These are phyloP conservation scores for Drosophila equinoxialis DNA, from an alignment of 1,140 invertebrate species.

Conservation along the genomic window DNA sequence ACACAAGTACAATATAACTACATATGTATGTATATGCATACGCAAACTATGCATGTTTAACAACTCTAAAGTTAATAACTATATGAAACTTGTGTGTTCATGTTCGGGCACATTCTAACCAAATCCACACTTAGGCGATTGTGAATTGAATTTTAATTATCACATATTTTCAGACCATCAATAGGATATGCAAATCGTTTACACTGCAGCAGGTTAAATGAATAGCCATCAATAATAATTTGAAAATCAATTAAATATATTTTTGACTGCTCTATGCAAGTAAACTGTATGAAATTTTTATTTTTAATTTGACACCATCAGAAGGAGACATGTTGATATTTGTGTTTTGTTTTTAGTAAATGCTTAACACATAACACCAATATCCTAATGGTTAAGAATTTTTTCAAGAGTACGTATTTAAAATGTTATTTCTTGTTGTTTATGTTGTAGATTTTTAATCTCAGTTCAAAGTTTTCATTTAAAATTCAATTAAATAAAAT, in stretches of 20 bases:
- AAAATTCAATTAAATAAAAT: constrained; percentile 58
- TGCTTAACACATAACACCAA: not conserved
- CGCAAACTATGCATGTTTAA: not conserved
- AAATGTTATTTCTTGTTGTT: constrained; percentile 1
- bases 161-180: constrained; percentile 33
- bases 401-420: too few species aligned
- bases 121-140: constrained; percentile 22
- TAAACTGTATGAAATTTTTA: not conserved
- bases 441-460: constrained; percentile 5
- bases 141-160: constrained; percentile 24
- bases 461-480: constrained; percentile 23
- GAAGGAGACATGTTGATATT: not conserved
- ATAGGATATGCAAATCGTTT: constrained; percentile 39
- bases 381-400: not conserved
- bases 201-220: constrained; percentile 11
- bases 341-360: not conserved
- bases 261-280: constrained; percentile 21
- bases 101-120: too few species aligned
- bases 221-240: constrained; percentile 35
- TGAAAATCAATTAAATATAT: constrained; percentile 43
- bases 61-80: not conserved
- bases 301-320: not conserved
- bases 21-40: too few species aligned
- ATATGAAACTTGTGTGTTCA: too few species aligned
- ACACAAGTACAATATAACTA: too few species aligned